Conservation (phyloP, 2,888 invertebrate genomes). For the Platypus cylindrus region DNA sequence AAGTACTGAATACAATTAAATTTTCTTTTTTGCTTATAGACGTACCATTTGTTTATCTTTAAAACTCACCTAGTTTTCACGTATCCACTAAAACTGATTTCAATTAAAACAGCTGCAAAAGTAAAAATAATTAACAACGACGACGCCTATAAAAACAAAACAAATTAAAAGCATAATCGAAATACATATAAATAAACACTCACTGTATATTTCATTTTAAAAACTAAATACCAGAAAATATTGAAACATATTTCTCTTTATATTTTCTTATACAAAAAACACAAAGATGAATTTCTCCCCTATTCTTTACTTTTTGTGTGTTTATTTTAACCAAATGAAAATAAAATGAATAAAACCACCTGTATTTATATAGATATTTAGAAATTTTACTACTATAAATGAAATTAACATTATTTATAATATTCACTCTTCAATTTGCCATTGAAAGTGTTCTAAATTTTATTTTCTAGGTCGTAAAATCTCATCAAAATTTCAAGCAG, state of each 20-base stretch:
- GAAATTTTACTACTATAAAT: slow-evolving; percentile 8
- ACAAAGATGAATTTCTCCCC: too few species aligned
- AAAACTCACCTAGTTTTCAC: slow-evolving; percentile 4
- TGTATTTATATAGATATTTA: slow-evolving; percentile 7
- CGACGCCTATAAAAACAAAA: slow-evolving; percentile 4
- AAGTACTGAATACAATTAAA: too few species aligned
- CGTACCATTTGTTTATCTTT: slow-evolving; percentile 1
- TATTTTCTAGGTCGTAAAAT: slow-evolving; percentile 5
- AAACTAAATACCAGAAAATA: neutral
- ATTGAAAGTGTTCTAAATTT: slow-evolving; percentile 12
- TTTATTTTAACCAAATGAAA: too few species aligned
- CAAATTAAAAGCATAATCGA: neutral
- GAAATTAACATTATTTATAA: too few species aligned
- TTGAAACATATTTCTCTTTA: neutral
- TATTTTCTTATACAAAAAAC: too few species aligned
- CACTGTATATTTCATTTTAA: slow-evolving; percentile 10
- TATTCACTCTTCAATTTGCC: too few species aligned
- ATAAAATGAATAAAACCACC: neutral
- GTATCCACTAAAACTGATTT: neutral
- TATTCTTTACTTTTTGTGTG: too few species aligned
- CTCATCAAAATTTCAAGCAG: slow-evolving; percentile 8
- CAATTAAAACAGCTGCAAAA: neutral
- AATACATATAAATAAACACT: neutral
- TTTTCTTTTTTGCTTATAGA: neutral
- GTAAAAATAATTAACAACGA: neutral